These are phyloP conservation scores for Caprella mutica DNA, from an alignment of 2,888 invertebrate species.

Conservation along the genomic window DNA sequence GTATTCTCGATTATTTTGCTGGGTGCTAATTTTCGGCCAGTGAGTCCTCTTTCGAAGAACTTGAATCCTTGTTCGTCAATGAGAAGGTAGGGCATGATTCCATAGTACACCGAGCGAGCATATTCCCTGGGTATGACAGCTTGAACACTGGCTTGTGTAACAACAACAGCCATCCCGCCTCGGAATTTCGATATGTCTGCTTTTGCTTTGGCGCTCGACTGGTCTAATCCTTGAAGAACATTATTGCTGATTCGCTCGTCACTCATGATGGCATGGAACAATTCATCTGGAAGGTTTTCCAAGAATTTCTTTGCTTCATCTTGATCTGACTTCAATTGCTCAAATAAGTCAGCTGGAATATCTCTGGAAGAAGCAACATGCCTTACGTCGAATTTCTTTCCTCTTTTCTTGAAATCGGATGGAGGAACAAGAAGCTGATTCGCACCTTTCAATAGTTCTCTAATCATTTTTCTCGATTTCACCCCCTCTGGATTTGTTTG, in stretches of 20 bases:
- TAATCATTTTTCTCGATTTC: slow-evolving; percentile 21
- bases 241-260: slow-evolving; percentile 24
- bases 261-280: slow-evolving; percentile 27
- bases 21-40: slow-evolving; percentile 30
- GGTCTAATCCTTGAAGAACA: slow-evolving; percentile 18
- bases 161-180: slow-evolving; percentile 32
- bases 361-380: slow-evolving; percentile 32
- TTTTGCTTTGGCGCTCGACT: slow-evolving; percentile 3
- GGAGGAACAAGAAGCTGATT: slow-evolving; percentile 18
- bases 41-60: slow-evolving; percentile 31
- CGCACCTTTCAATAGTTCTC: slow-evolving; percentile 19
- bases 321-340: slow-evolving; percentile 27
- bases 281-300: slow-evolving; percentile 26
- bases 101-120: slow-evolving; percentile 32
- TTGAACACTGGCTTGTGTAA: slow-evolving; percentile 27
- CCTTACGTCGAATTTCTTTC: slow-evolving; percentile 22
- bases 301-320: slow-evolving; percentile 30
- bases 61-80: slow-evolving; percentile 33
- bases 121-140: slow-evolving; percentile 29
- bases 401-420: slow-evolving; percentile 9
- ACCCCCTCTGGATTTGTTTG: slow-evolving; percentile 28
- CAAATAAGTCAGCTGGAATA: slow-evolving; percentile 29
- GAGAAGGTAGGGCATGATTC: slow-evolving; percentile 30
- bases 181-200: slow-evolving; percentile 26
- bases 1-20: slow-evolving; percentile 29